These are phyloP conservation scores for Megaceryle torquata DNA, from an alignment of 2,113 vertebrate genomes.

Conservation along the genomic window DNA sequence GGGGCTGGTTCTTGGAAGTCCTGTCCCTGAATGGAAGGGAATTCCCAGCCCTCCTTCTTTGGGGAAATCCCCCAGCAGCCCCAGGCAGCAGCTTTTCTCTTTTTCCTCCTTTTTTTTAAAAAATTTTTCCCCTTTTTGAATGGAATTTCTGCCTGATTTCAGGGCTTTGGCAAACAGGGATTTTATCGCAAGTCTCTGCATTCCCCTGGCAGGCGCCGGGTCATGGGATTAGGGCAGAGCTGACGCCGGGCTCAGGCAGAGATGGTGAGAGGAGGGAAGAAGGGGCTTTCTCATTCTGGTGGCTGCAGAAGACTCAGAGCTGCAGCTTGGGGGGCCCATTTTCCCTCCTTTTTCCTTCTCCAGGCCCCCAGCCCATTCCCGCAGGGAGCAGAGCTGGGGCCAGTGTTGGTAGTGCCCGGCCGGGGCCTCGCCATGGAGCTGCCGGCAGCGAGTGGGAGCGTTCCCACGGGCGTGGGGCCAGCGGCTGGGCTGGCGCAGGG, in stretches of 20 bases:
- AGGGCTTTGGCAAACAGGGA: slow-evolving; percentile 4
- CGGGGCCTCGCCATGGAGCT: background rate
- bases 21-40: slow-evolving; percentile 37
- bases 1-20: background rate
- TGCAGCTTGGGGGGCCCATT: background rate
- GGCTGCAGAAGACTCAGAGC: background rate
- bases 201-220: slow-evolving; percentile 12
- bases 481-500: background rate
- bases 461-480: slow-evolving; percentile 51
- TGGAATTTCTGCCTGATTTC: slow-evolving; percentile 8
- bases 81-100: background rate
- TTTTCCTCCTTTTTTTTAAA: background rate
- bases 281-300: background rate
- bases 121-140: background rate
- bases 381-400: background rate
- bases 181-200: slow-evolving; percentile 2
- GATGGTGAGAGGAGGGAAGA: background rate
- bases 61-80: slow-evolving; percentile 57
- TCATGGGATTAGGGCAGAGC: slow-evolving; percentile 45
- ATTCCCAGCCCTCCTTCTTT: slow-evolving; percentile 26
- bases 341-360: background rate
- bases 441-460: background rate
- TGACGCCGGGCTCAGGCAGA: background rate
- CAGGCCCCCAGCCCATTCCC: background rate
- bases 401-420: background rate